Evolutionary conservation across 2,888 invertebrate species (phyloP), one percentile per base, ranked within the genome.

Genomic region (Flabesymbios commensalis): DNA sequence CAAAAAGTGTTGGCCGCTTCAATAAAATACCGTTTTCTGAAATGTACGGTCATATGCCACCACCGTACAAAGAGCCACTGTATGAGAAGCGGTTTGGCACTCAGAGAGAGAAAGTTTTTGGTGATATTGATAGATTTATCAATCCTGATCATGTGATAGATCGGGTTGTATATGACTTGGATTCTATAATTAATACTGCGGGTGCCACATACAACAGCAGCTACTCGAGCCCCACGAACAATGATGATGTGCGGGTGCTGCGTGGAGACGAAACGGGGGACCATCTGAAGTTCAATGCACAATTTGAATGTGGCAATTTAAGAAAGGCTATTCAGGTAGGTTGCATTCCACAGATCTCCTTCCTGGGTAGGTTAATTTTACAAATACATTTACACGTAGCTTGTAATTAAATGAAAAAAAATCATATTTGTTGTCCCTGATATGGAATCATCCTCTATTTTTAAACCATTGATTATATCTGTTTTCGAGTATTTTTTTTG

Each of bases 271-370:
- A 66, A 10, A 26, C 49, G 2, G 29, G 69, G 84, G 67, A 80
- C 84, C 72, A 84, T 67, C 72, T 92, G 45, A 84, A 85, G 56
- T 93, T 93, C 79, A 92, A 93, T 78, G 90, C 92, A 3, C 87
- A 92, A 75, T 93, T 93, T 83, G 93, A 93, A 80, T 89, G 90
- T 71, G 93, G 93, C 26, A 93, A 93, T 83, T 85, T 93, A 31
- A 85, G 92, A 61, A 90, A 90, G 86, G 92, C 86, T 24, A 88
- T 91, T 78, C 90, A 90, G 88, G 91, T 89, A 29, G 36, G 36
- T 31, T 4, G 17, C 28, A 17, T 19, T n/a, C 10, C 4, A 29
- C 7, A n/a, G 49, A 48, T 3, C 28, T 10, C 29, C 28, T n/a
- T n/a, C n/a, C n/a, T n/a, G n/a, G n/a, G n/a, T n/a, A n/a, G n/a